phyloP scores from a whole-genome alignment of 1,140 invertebrate species.

The Agrypnia vestita region DNA sequence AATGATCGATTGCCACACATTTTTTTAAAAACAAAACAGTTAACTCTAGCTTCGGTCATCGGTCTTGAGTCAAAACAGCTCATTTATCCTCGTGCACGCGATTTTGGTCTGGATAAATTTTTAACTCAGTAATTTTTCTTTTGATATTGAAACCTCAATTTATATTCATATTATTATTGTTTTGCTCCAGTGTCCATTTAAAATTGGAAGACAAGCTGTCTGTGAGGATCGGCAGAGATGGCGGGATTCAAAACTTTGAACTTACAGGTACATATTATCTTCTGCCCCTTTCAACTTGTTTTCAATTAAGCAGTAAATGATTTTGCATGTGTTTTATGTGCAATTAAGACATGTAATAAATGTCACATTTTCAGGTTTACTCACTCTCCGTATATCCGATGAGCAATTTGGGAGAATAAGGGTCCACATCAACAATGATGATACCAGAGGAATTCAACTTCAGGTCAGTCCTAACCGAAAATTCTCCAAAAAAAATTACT shows the following conservation, averaged over 20 bases:
- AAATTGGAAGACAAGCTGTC: slow-evolving; percentile 92
- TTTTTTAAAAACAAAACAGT: too few relatives aligned
- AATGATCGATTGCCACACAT: too few relatives aligned
- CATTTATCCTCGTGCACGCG: too few relatives aligned
- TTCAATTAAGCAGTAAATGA: not conserved
- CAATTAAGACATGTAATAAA: not conserved
- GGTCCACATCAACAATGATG: slow-evolving; percentile 86
- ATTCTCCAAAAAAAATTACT: too few relatives aligned
- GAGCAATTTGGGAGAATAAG: slow-evolving; percentile 90
- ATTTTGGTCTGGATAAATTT: too few relatives aligned
- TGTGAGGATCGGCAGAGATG: slow-evolving; percentile 93
- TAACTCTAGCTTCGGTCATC: too few relatives aligned
- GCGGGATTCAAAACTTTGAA: slow-evolving; percentile 94
- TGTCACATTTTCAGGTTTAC: slow-evolving; percentile 73
- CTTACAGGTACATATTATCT: slow-evolving; percentile 78
- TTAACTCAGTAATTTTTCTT: too few relatives aligned
- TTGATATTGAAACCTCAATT: not conserved
- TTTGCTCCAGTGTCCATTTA: slow-evolving; percentile 81
- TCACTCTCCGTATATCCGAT: slow-evolving; percentile 91
- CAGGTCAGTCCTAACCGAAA: slow-evolving; percentile 78
- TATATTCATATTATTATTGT: too few relatives aligned
- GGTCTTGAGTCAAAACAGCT: too few relatives aligned
- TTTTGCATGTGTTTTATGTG: not conserved
- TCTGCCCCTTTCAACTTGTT: too few relatives aligned
- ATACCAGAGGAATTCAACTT: slow-evolving; percentile 86